These are phyloP conservation scores for Aptenodytes patagonicus DNA, from an alignment of 2,113 vertebrate genomes.

Conservation along the genomic window DNA sequence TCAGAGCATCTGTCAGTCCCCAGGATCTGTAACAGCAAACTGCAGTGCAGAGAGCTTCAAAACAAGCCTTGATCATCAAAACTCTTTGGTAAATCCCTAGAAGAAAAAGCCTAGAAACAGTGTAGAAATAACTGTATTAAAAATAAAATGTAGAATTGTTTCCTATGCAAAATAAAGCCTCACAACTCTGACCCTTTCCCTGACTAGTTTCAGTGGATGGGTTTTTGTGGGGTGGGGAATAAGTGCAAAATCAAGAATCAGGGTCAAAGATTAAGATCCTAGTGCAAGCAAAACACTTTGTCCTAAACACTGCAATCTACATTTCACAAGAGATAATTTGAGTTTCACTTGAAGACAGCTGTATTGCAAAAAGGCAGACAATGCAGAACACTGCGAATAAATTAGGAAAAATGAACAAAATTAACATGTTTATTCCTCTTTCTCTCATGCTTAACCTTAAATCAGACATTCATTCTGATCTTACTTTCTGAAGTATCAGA, in stretches of 20 bases:
- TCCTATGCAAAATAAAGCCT: not conserved
- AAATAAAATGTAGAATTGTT: not conserved
- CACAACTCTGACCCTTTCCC: not conserved
- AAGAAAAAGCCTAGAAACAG: not conserved
- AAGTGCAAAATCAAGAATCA: not conserved
- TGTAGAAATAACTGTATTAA: not conserved
- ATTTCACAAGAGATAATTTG: not conserved
- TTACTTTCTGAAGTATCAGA: not conserved
- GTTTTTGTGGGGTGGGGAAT: not conserved
- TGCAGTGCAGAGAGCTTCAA: not conserved
- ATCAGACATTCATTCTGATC: not conserved
- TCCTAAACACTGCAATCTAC: not conserved
- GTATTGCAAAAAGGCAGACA: not conserved
- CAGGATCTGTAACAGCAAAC: not conserved
- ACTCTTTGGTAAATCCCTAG: not conserved
- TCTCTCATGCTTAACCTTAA: not conserved
- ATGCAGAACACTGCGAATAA: not conserved
- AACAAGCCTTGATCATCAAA: not conserved
- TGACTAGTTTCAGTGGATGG: not conserved
- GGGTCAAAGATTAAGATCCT: not conserved
- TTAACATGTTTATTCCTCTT: not conserved
- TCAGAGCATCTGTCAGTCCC: slow-evolving; percentile 7
- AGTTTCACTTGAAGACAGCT: not conserved
- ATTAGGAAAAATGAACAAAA: not conserved
- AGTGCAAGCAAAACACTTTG: not conserved